Conservation (phyloP, 2,888 invertebrate genomes). For the Platypus cylindrus region DNA sequence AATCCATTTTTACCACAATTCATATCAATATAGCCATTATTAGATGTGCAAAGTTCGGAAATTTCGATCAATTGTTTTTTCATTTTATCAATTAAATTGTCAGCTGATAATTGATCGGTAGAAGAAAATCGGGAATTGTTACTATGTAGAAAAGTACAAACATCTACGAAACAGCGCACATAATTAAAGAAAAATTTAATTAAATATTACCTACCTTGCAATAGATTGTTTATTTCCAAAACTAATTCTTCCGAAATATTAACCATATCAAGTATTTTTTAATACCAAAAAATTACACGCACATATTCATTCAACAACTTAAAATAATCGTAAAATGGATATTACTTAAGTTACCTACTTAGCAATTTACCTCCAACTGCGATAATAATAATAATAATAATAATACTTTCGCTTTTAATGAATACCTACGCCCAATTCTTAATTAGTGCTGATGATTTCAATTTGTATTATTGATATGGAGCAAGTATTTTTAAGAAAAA, state of each 20-base stretch:
- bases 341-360: too few relatives aligned
- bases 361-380: too few relatives aligned
- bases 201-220: constrained; percentile 13
- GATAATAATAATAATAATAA: too few relatives aligned
- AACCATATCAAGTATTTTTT: constrained; percentile 10
- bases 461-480: too few relatives aligned
- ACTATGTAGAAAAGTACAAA: constrained; percentile 5
- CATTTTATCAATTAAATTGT: constrained; percentile 7
- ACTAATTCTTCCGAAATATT: constrained; percentile 12
- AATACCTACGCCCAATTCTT: too few relatives aligned
- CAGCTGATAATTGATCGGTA: constrained; percentile 6
- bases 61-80: constrained; percentile 8
- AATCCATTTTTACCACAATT: not conserved
- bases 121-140: not conserved
- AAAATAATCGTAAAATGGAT: too few relatives aligned
- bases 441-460: too few relatives aligned
- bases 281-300: too few relatives aligned
- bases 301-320: too few relatives aligned
- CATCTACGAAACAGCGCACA: constrained; percentile 2
- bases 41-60: not conserved
- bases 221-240: constrained; percentile 11
- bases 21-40: constrained; percentile 2
- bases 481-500: too few relatives aligned
- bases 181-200: constrained; percentile 1
- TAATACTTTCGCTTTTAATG: too few relatives aligned